Evolutionary conservation across 2,888 invertebrate species (phyloP), one percentile per base, ranked within the genome.

Genomic region (Anaspis maculata): DNA sequence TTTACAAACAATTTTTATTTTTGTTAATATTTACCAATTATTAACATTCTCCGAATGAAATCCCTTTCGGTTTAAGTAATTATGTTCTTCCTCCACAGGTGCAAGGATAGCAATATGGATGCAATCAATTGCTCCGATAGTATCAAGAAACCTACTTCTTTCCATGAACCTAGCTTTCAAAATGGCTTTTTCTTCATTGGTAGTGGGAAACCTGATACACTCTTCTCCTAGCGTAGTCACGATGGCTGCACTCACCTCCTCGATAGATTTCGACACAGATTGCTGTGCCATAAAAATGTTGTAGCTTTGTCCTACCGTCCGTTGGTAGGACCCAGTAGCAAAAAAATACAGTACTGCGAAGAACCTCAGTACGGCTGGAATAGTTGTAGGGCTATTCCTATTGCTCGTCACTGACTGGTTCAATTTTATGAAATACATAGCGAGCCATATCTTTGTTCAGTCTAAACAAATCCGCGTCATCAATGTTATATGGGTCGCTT

Each of bases 71-170:
- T 19, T 19, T 19, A 19, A 6, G 19, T 6, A 19, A 9, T 19
- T 19, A 9, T 19, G 19, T 9, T 19, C 19, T 19, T 27, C 27
- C 16, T 7, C 10, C 10, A 7, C 9, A 7, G 25, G 25, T 10
- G 6, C 10, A 5, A 25, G 10, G 5, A 25, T 32, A 13, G 27
- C 25, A 9, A 13, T 23, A 25, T 30, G 32, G 14, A 2, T 32
- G 2, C 32, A 27, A 11, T 30, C 32, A 5, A 32, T 31, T 9
- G 3, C 15, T n/a, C 32, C 32, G 9, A 32, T 10, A n/a, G 19
- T 19, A 19, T 9, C 19, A 6, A 9, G 19, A 9, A 25, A 25
- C 6, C 10, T 25, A 6, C 25, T 5, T 11, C 10, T 25, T 6
- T 19, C 19, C 19, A 19, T 19, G 9, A 19, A 19, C 6, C 6